Evolutionary conservation across 2,113 vertebrate species (phyloP), one percentile per base, ranked within the genome.

Genomic region (Lepisosteus osseus): DNA sequence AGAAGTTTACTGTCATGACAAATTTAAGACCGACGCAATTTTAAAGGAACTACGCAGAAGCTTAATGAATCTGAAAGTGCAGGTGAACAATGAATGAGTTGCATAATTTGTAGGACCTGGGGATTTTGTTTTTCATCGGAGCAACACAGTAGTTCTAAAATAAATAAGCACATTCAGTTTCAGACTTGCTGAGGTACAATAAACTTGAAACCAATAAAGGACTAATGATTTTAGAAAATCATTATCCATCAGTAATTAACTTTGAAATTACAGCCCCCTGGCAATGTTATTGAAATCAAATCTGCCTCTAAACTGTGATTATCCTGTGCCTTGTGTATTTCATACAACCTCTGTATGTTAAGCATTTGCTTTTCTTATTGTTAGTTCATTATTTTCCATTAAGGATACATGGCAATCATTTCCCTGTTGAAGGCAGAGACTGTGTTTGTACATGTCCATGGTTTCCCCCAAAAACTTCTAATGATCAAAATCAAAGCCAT

Each of bases 261-360:
- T 59, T 59, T 59, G 57, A 59, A 59, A 59, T 59, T 6, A 59
- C 57, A 59, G 4, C 57, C 4, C 57, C 57, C 2, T 2, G 14
- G 57, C 57, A 59, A 59, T 59, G 57, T 59, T 59, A 59, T 6
- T 59, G 13, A 59, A 59, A 59, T 59, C 56, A 59, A 59, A 59
- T 13, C n/a, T 59, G 7, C 3, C n/a, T 51, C 5, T 51, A 51
- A 51, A 51, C 47, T 51, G 11, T 59, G 13, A 59, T 59, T 59
- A 14, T 3, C 11, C 56, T 59, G 3, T 59, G 56, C n/a, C n/a
- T 59, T 59, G 56, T 59, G 56, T n/a, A 59, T 4, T 59, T 59
- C 56, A 59, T 4, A 59, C n/a, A 59, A 6, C 56, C 13, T 59
- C 56, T 59, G 56, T 59, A 13, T 59, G 14, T n/a, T n/a, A 8